Evolutionary conservation across 2,888 invertebrate species (phyloP).

Genomic region (Neoscelio sp.): DNA sequence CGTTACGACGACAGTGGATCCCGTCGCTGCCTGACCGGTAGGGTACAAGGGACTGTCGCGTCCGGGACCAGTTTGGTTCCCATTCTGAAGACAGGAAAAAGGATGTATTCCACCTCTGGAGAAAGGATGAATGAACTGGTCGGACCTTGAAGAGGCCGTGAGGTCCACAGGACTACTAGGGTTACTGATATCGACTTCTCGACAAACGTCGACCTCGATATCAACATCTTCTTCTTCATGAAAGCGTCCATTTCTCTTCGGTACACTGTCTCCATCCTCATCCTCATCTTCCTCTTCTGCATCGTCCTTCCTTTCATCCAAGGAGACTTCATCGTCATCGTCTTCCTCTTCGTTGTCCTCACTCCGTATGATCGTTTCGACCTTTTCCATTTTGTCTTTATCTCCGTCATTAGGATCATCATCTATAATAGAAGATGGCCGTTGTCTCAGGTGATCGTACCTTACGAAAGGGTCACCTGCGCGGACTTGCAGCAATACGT

Average conservation of each 20-base stretch:
- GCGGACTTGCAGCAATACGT: constrained; percentile 78
- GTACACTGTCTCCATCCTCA: constrained; percentile 75
- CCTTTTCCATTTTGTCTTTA: constrained; percentile 50
- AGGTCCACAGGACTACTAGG: constrained; percentile 83
- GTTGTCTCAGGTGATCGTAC: constrained; percentile 64
- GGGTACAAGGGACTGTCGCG: constrained; percentile 68
- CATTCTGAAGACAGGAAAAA: constrained; percentile 76
- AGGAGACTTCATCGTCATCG: constrained; percentile 68
- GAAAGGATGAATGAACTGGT: constrained; percentile 77
- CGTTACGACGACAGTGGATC: constrained; percentile 73
- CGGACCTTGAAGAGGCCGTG: constrained; percentile 80
- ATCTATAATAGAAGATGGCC: constrained; percentile 60
- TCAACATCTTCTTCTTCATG: constrained; percentile 79
- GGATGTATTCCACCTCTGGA: constrained; percentile 73
- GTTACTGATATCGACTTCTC: constrained; percentile 79
- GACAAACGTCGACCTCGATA: constrained; percentile 79
- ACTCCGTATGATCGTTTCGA: constrained; percentile 48
- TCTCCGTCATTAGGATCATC: constrained; percentile 69
- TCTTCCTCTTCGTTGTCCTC: constrained; percentile 69
- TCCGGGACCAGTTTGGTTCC: constrained; percentile 56
- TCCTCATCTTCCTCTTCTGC: constrained; percentile 73
- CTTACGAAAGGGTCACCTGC: constrained; percentile 77
- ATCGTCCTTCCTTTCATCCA: constrained; percentile 57
- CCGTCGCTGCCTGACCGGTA: constrained; percentile 74
- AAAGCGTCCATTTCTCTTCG: constrained; percentile 72